Base-by-base conservation (phyloP, 2,113 vertebrate species). In the Trogon surrucura region DNA sequence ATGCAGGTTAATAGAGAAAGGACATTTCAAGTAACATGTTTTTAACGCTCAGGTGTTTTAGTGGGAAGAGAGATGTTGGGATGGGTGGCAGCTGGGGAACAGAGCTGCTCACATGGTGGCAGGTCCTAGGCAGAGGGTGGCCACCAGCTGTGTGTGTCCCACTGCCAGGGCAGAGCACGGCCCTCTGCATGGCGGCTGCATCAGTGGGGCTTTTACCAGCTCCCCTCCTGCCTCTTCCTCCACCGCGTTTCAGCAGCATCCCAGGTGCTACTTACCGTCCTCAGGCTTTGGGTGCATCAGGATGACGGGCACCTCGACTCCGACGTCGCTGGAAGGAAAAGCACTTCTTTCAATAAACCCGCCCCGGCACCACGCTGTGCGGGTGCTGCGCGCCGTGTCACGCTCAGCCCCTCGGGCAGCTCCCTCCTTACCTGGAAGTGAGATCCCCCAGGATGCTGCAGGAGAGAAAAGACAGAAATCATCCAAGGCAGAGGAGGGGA, bases 251-350 rank as follows among this genome's bases (percentile, higher is more conserved):
- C 0, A 0, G 47, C 26, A 27, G 36, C 18, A 18, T 23, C 66
- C 72, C 45, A 16, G 54, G 58, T 3, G 2, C 26, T 38, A 94
- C 96, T 97, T 29, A 98, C 97, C 16, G 16, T 98, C 98, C 14
- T 88, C 91, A n/a, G 99, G 98, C 93, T 99, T 99, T 10, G 98
- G 98, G 77, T 99, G 98, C 98, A 99, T 99, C 95, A 99, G 97
- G 57, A 97, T 97, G 82, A 99, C 54, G 2, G 99, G 99, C 88
- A 99, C 80, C 92, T 99, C 99, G 20, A 98, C 96, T 2, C 89
- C 95, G 8, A 99, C 98, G 23, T 99, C 98, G 4, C 98, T 99
- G 96, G 82, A 95, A 88, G 82, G 62, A 73, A 87, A 89, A 77
- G 51, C 20, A 26, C 10, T 18, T 62, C 44, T 60, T 38, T 91